phyloP scores from a whole-genome alignment of 2,113 vertebrate genomes.

The Scalopus aquaticus region DNA sequence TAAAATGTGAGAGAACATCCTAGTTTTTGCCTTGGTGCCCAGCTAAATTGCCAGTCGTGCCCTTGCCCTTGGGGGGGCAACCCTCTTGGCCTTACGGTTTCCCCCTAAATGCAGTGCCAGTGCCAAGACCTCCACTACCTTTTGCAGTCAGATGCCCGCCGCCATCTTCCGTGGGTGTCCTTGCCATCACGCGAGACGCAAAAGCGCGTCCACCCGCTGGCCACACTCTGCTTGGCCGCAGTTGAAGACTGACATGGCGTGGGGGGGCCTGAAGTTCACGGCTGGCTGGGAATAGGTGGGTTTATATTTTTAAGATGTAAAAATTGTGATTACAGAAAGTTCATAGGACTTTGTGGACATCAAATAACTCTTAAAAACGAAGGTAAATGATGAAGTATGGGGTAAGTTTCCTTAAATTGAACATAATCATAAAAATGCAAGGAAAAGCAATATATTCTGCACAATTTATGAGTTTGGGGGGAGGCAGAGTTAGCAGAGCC shows the following conservation, averaged over 20 bases:
- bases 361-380: conserved; percentile 56
- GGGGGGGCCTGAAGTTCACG: not conserved
- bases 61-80: not conserved
- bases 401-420: conserved; percentile 69
- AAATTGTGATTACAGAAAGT: conserved; percentile 54
- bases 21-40: not conserved
- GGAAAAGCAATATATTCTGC: conserved; percentile 70
- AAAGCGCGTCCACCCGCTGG: not conserved
- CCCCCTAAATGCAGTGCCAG: not conserved
- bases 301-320: conserved; percentile 61
- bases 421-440: conserved; percentile 75
- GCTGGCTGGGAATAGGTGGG: conserved; percentile 40
- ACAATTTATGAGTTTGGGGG: conserved; percentile 74
- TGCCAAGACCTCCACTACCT: not conserved
- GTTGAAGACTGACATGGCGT: not conserved
- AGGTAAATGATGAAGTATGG: conserved; percentile 68
- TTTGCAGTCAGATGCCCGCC: not conserved
- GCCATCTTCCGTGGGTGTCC: conserved; percentile 6
- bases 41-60: not conserved
- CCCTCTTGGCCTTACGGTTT: not conserved
- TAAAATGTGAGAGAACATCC: not conserved
- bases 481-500: conserved; percentile 59
- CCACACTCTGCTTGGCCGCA: not conserved
- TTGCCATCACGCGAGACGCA: conserved; percentile 3
- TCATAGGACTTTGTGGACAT: conserved; percentile 29